Evolutionary conservation across 2,888 invertebrate genomes (phyloP), one percentile per base, ranked within the genome.

Genomic region (Drosophila niveifrons): DNA sequence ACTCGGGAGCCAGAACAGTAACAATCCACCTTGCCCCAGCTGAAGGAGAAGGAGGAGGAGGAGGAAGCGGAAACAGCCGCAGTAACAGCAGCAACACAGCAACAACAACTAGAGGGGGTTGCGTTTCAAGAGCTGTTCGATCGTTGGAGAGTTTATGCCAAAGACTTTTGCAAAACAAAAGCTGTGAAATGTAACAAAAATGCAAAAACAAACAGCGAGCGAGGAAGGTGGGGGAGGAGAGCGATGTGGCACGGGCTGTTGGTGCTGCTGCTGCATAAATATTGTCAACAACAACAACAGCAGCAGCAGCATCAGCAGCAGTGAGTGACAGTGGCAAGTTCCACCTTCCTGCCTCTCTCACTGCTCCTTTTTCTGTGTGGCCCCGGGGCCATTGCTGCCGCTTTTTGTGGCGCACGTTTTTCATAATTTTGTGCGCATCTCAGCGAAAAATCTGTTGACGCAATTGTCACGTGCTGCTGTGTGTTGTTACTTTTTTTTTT

Each of bases 371-470:
- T 34, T 7, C n/a, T 9, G 18, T 31, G 17, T 43, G 15, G 34
- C 70, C 71, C 72, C 50, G 58, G 66, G 72, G 58, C 68, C 67
- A n/a, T 34, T 55, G 71, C 39, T 64, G 65, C 73, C 72, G 76
- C 80, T 82, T 80, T 74, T 74, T 75, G 73, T 78, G 48, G 69
- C 65, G 53, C 69, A 66, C 72, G 80, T 75, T 80, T 78, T 48
- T 63, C 72, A 72, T 79, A 72, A 86, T 80, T 86, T 86, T 82
- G 66, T 88, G 86, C 88, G 74, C 86, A 87, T 83, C 86, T 88
- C 86, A 88, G 86, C 86, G 75, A 87, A 87, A 88, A 87, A 82
- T 86, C 88, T 87, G 86, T 87, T 87, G 88, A 88, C 85, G 86
- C 78, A 80, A 82, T 78, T 82, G 86, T 87, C 86, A 87, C 86